Percentiles rank a stretch among this genome's conserved stretches.
Evolutionary conservation across 2,113 vertebrate genomes (phyloP).

Genomic region (Holacanthus passer): DNA sequence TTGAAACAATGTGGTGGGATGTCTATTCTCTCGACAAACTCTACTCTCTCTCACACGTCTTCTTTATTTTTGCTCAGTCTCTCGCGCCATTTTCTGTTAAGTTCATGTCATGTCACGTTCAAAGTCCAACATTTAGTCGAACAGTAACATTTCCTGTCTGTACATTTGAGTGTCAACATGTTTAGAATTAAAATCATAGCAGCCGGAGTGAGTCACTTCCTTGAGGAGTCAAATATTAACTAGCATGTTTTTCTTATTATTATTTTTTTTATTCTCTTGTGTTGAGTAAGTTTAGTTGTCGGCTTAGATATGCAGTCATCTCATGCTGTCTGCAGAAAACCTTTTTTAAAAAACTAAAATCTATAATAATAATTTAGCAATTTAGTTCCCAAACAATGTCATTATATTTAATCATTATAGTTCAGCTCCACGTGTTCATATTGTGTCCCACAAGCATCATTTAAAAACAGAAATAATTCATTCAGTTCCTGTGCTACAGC

Average conservation of each 20-base stretch:
- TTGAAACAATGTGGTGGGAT: background rate
- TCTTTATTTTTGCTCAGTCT: background rate
- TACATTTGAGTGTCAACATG: background rate
- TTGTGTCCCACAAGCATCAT: background rate
- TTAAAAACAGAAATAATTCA: background rate
- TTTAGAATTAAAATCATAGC: background rate
- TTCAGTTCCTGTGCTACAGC: background rate
- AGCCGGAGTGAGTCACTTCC: background rate
- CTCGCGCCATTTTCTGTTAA: background rate
- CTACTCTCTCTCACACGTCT: background rate
- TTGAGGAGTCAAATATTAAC: background rate
- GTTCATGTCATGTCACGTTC: background rate
- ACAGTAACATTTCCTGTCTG: conserved; percentile 6
- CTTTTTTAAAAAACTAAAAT: background rate
- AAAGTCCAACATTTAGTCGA: conserved; percentile 22
- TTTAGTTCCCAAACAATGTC: background rate
- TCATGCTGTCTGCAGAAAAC: background rate
- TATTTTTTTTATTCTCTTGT: background rate
- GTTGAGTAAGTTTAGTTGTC: background rate
- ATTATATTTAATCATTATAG: background rate
- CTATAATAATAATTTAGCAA: background rate
- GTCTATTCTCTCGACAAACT: background rate
- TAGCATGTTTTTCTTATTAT: background rate
- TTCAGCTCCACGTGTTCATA: background rate
- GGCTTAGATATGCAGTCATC: background rate